Evolutionary conservation across 2,888 invertebrate genomes (phyloP).

Genomic region (Athalia rosae): DNA sequence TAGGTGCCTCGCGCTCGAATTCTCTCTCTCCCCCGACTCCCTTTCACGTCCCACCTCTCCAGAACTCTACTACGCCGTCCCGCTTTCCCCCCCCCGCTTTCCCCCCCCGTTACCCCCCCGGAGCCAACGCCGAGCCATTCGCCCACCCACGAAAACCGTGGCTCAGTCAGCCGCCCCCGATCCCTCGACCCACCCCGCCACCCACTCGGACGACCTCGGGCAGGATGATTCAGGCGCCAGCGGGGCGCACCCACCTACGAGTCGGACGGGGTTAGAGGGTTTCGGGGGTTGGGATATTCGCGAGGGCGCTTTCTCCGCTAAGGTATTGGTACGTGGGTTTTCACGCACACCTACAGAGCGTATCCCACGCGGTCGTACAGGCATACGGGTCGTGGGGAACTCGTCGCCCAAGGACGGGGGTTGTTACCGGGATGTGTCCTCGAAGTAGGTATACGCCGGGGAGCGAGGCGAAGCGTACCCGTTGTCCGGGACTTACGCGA

Average conservation of each 20-base stretch:
- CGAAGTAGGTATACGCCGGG: constrained; percentile 23
- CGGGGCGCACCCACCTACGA: constrained; percentile 73
- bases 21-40: constrained; percentile 58
- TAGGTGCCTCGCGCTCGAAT: constrained; percentile 70
- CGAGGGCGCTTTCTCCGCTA: constrained; percentile 63
- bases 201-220: constrained; percentile 65
- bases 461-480: background rate
- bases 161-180: constrained; percentile 64
- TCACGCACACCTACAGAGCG: constrained; percentile 40
- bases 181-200: constrained; percentile 17
- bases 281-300: constrained; percentile 58
- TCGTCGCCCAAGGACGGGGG: constrained; percentile 41
- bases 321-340: constrained; percentile 64
- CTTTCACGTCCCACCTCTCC: constrained; percentile 49
- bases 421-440: constrained; percentile 39
- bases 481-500: constrained; percentile 28
- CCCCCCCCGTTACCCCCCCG: constrained; percentile 50
- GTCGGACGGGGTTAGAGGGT: constrained; percentile 54
- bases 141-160: constrained; percentile 60
- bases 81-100: constrained; percentile 39
- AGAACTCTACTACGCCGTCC: constrained; percentile 47
- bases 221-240: constrained; percentile 74
- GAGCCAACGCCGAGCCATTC: constrained; percentile 57
- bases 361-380: constrained; percentile 37
- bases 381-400: constrained; percentile 36